Base-by-base conservation (phyloP, 2,888 invertebrate genomes). In the Caenorhabditis parvicauda region DNA sequence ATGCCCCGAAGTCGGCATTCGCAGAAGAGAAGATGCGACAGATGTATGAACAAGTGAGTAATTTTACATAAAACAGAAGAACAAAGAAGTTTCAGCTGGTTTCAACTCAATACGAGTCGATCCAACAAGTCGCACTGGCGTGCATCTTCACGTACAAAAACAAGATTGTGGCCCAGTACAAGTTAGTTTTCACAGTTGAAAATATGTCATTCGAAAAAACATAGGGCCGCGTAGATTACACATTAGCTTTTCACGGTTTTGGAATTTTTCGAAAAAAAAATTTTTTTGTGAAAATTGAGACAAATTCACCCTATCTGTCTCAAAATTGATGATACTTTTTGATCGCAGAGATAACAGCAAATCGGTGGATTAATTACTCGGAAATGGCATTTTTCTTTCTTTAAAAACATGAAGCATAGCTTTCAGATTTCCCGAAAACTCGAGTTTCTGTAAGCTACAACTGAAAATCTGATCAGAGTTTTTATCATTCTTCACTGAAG, bases 111-210 rank as follows among this genome's bases (percentile, higher is more conserved):
- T 89, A 90, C 82, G 82, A 88, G 0, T 87, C 87, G 0, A 84
- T 95, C 5, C 95, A 95, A 82, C 90, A 89, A 81, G 86, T 87
- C 49, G 90, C 93, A 0, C 83, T 96, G 38, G 89, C 90, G 77
- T 95, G 93, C 81, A 82, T 96, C 1, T 84, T 91, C 73, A 88
- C 89, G 0, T 95, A 93, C 82, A 91, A 90, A 81, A 87, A 88
- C 66, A 89, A 89, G 79, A 88, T 87, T 76, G 80, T 94, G 6
- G 81, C 84, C 0, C 88, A 89, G 0, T 93, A 95, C 80, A 89
- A 79, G 84, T 85, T 70, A 75, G 79, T n/a, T n/a, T 38, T 39
- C n/a, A n/a, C n/a, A n/a, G n/a, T n/a, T n/a, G n/a, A n/a, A n/a
- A n/a, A n/a, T n/a, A n/a, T n/a, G n/a, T n/a, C n/a, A n/a, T n/a